Evolutionary conservation across 2,888 invertebrate genomes (phyloP).

Genomic region (Noctua fimbriata): DNA sequence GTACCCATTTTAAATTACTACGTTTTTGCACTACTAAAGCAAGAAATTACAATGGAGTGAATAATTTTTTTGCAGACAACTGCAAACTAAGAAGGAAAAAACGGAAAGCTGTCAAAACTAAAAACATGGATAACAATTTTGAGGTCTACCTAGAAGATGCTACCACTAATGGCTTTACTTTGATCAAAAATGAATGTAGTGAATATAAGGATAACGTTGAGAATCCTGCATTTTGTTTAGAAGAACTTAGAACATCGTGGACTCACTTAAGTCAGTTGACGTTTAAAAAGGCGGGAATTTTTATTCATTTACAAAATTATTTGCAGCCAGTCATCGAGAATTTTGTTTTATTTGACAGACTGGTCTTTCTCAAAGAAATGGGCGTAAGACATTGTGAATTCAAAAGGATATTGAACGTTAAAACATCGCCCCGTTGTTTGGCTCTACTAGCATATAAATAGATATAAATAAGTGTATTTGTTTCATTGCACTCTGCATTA

Average conservation of each 20-base stretch:
- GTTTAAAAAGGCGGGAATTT: constrained; percentile 80
- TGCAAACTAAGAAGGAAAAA: constrained; percentile 83
- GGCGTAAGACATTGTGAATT: constrained; percentile 79
- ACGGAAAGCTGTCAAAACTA: constrained; percentile 83
- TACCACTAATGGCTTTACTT: constrained; percentile 73
- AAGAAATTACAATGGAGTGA: background rate
- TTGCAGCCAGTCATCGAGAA: constrained; percentile 84
- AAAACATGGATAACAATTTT: constrained; percentile 76
- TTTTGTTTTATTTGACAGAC: constrained; percentile 81
- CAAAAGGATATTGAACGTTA: constrained; percentile 91
- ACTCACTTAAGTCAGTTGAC: constrained; percentile 67
- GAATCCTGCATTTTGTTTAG: constrained; percentile 69
- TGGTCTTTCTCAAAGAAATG: constrained; percentile 81
- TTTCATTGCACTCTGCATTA: background rate
- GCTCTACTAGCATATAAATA: constrained; percentile 90
- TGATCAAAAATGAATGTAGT: constrained; percentile 63
- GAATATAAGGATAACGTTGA: constrained; percentile 22
- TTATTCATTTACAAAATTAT: constrained; percentile 80
- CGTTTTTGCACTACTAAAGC: background rate
- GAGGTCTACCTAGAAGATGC: constrained; percentile 78
- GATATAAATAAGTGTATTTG: constrained; percentile 53
- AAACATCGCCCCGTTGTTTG: constrained; percentile 92
- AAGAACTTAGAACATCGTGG: constrained; percentile 80
- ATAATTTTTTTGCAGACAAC: constrained; percentile 87
- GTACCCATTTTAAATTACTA: background rate